phyloP scores from a whole-genome alignment of 1,140 invertebrate genomes.

The Cydia amplana region DNA sequence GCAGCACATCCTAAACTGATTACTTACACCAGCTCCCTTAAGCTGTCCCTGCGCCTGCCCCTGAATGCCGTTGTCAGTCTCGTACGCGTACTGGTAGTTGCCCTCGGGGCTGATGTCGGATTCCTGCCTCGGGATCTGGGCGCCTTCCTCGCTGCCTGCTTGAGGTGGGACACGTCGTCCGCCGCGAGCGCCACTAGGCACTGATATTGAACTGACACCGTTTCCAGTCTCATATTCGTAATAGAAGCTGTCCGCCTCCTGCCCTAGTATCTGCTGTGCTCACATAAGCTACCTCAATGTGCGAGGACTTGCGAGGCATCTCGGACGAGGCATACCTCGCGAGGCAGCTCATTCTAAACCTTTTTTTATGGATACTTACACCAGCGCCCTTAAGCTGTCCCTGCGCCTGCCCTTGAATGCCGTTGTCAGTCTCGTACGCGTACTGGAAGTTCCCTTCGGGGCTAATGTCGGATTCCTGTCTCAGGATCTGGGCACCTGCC shows the following conservation, averaged over 20 bases:
- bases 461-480: conserved; percentile 65
- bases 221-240: no score
- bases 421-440: conserved; percentile 79
- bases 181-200: conserved; percentile 45
- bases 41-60: conserved; percentile 70
- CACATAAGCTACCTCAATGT: no score
- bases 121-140: conserved; percentile 69
- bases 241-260: no score
- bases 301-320: no score
- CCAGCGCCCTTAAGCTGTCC: conserved; percentile 55
- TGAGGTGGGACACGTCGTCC: conserved; percentile 59
- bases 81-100: conserved; percentile 70
- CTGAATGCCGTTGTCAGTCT: conserved; percentile 79
- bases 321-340: no score
- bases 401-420: conserved; percentile 74
- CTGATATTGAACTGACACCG: no score
- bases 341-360: no score
- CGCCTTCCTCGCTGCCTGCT: conserved; percentile 44
- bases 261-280: no score
- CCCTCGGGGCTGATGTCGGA: conserved; percentile 67
- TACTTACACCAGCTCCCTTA: conserved; percentile 52
- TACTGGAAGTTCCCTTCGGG: conserved; percentile 70
- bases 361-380: no score
- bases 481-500: conserved; percentile 62
- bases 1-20: neutral